These are phyloP conservation scores for Anser brachyrhynchus DNA, from an alignment of 2,113 vertebrate species.

Conservation along the genomic window DNA sequence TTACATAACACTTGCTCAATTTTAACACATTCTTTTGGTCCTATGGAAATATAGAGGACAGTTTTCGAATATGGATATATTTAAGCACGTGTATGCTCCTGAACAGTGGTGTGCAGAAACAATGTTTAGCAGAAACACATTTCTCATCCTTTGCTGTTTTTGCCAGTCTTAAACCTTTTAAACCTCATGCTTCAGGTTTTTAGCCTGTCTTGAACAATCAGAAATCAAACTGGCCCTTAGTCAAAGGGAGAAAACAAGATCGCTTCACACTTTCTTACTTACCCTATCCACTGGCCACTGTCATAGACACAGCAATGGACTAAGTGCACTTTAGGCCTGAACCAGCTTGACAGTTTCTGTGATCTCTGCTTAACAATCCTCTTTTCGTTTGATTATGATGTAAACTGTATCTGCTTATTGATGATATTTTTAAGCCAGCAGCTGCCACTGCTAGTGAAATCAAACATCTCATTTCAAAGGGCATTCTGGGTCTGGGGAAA, in stretches of 20 bases:
- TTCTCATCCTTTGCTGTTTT: not conserved
- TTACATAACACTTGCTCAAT: not conserved
- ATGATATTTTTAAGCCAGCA: slow-evolving; percentile 7
- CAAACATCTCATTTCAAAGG: slow-evolving; percentile 18
- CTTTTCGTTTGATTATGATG: not conserved
- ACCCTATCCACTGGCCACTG: not conserved
- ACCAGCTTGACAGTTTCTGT: not conserved
- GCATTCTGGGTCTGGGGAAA: not conserved
- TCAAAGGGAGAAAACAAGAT: not conserved
- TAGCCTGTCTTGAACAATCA: not conserved
- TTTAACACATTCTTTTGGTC: not conserved
- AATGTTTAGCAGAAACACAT: not conserved
- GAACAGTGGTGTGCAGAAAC: not conserved
- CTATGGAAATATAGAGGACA: not conserved
- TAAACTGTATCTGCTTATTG: slow-evolving; percentile 19
- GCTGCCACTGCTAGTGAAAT: slow-evolving; percentile 11
- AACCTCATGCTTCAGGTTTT: not conserved
- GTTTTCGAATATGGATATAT: not conserved
- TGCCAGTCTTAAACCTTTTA: not conserved
- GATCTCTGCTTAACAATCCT: not conserved
- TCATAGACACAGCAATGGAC: not conserved
- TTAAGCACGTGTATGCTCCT: not conserved
- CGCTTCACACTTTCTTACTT: not conserved
- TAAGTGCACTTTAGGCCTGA: not conserved
- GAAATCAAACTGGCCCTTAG: not conserved